Evolutionary conservation across 1,140 invertebrate species (phyloP), one percentile per base, ranked within the genome.

Genomic region (Melitaea cinxia): DNA sequence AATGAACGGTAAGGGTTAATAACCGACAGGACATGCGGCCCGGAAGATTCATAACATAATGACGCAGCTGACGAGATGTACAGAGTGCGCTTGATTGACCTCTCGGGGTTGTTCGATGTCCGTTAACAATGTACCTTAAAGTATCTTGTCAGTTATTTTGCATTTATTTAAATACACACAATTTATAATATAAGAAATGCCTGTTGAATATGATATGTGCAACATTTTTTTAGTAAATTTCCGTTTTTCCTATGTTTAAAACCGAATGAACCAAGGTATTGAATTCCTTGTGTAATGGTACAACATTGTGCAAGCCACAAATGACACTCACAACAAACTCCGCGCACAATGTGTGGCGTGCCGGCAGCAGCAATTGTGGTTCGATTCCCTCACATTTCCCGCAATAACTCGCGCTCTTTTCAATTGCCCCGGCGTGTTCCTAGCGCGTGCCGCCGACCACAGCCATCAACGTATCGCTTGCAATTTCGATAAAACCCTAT

Each of bases 361-460:
- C 78, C 78, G 72, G 74, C 78, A 85, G 76, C 78, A 73, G 55
- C 75, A 78, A 84, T 86, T 77, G 76, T 47, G 72, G 53, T 65
- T 69, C 75, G 72, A 80, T 77, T 78, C 74, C 75, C 79, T 58
- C 54, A 39, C 70, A 82, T 83, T 82, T 83, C 60, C 72, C 69
- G 78, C 78, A 78, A 80, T 83, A 86, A 82, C 78, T 78, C 71
- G 76, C 70, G 76, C 77, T 77, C 65, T 80, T 88, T 86, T 86
- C 83, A 86, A 86, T 86, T 80, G 81, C 73, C 65, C 72, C 68
- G 71, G 82, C 82, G 83, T 85, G 81, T 82, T 76, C 54, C 33
- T 53, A 75, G 75, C 82, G 79, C 78, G 80, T 80, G 81, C 83
- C 80, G 77, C 73, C 75, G 60, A 82, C 75, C 73, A 75, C 78